These are phyloP conservation scores for Habroteleia sp. DNA, from an alignment of 2,888 invertebrate genomes.

Conservation along the genomic window DNA sequence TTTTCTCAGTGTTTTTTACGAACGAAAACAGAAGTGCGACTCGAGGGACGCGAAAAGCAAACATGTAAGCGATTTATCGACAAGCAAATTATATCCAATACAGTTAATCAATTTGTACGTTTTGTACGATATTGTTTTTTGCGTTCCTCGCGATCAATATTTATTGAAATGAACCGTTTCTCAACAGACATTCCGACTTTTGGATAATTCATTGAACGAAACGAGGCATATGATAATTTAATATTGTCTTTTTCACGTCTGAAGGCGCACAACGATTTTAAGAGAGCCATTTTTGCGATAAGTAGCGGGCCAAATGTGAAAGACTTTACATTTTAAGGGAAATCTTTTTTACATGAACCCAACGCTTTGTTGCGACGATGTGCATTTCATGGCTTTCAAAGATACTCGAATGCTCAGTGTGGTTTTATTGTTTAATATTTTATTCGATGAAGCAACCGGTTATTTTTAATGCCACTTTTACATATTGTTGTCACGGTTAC, in stretches of 20 bases:
- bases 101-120: conserved; percentile 39
- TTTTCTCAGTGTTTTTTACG: conserved; percentile 16
- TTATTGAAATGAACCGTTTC: conserved; percentile 47
- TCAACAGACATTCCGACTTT: conserved; percentile 41
- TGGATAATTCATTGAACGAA: conserved; percentile 25
- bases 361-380: conserved; percentile 33
- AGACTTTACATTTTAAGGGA: conserved; percentile 48
- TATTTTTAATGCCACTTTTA: neutral
- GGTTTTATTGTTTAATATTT: neutral
- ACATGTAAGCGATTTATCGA: neutral
- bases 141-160: conserved; percentile 32
- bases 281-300: conserved; percentile 51
- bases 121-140: conserved; percentile 32
- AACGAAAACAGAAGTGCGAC: conserved; percentile 4
- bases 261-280: conserved; percentile 62
- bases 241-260: conserved; percentile 41
- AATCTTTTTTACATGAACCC: conserved; percentile 42
- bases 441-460: neutral
- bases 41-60: conserved; percentile 16
- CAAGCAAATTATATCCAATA: conserved; percentile 2
- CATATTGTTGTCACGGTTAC: no score
- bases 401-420: neutral
- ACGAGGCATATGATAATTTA: conserved; percentile 42
- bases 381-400: conserved; percentile 30
- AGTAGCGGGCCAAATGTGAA: conserved; percentile 52